Evolutionary conservation across 2,888 invertebrate genomes (phyloP).

Genomic region (Leptarthrus brevirostris): DNA sequence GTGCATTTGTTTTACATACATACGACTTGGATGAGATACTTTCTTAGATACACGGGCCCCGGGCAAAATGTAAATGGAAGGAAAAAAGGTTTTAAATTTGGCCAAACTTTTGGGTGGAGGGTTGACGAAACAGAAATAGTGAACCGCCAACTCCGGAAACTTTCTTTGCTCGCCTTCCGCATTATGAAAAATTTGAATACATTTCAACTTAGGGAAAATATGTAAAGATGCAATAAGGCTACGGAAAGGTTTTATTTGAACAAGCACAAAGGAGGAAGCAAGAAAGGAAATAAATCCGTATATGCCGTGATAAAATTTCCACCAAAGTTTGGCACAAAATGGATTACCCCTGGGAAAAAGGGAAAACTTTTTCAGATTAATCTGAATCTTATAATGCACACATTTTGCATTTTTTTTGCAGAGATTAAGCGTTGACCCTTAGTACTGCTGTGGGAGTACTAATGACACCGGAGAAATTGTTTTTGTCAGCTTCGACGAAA

Average conservation of each 20-base stretch:
- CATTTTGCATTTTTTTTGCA: not conserved
- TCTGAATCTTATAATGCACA: slow-evolving; percentile 35
- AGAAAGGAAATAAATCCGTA: slow-evolving; percentile 12
- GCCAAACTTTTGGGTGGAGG: slow-evolving; percentile 19
- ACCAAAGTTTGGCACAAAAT: slow-evolving; percentile 23
- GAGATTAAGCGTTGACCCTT: not conserved
- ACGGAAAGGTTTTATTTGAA: slow-evolving; percentile 25
- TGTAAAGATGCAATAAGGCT: slow-evolving; percentile 35
- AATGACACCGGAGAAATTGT: not conserved
- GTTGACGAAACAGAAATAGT: slow-evolving; percentile 12
- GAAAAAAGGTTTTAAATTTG: slow-evolving; percentile 16
- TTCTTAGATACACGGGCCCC: slow-evolving; percentile 1
- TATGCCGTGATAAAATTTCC: slow-evolving; percentile 19
- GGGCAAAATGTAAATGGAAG: slow-evolving; percentile 30
- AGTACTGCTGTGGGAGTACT: not conserved
- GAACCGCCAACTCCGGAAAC: slow-evolving; percentile 6
- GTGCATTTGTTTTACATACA: slow-evolving; percentile 30
- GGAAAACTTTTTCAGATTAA: slow-evolving; percentile 15
- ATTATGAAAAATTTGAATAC: slow-evolving; percentile 29
- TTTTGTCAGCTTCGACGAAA: not conserved
- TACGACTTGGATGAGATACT: slow-evolving; percentile 21
- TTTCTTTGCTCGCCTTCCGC: slow-evolving; percentile 1
- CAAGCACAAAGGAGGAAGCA: not conserved
- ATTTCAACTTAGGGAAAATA: slow-evolving; percentile 33
- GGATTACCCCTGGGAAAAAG: slow-evolving; percentile 32